Evolutionary conservation across 2,113 vertebrate species (phyloP), one percentile per base, ranked within the genome.

Genomic region (Ptychochromis oligacanthus): DNA sequence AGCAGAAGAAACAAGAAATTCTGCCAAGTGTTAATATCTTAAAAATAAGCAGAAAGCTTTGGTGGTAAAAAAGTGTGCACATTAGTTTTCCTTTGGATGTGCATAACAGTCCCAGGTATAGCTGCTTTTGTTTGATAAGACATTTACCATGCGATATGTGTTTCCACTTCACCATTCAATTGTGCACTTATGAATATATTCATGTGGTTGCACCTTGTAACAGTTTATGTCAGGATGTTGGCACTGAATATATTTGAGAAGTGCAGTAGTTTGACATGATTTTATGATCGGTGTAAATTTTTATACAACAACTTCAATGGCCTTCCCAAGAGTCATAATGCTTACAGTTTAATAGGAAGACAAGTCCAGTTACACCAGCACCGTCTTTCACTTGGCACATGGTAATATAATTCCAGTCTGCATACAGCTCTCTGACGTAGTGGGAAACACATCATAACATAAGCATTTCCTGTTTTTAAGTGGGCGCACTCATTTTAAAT

Each of bases 171-270:
- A 11, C 34, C 24, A 3, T 65, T 79, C 31, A 36, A 20, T 38
- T 60, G 43, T 79, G 31, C 22, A 20, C 46, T 74, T 43, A 72
- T 79, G 70, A 40, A 84, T 84, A 70, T 46, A 34, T 86, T 55
- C 31, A 22, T 75, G 26, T 11, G 22, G 28, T 58, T 56, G 52
- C 60, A 61, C 15, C 14, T 17, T 49, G 60, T 18, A 61, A 36
- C 40, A 40, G n/a, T 67, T 80, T 22, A 58, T 46, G 4, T 57
- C 54, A 40, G 72, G 14, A 14, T 60, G 59, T 57, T 56, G 67
- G 46, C 4, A 26, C 67, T 72, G 46, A 72, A 72, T 72, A 54
- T 5, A 54, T 34, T 24, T 59, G 17, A 22, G 62, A 57, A 77
- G 31, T 31, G 24, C 76, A 56, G 52, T 11, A 43, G 46, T 34